A percentile compares a stretch with the other conserved stretches of the same genome.
phyloP scores from a whole-genome alignment of 2,797 vertebrate species.

The Sternarchorhynchus goeldii region DNA sequence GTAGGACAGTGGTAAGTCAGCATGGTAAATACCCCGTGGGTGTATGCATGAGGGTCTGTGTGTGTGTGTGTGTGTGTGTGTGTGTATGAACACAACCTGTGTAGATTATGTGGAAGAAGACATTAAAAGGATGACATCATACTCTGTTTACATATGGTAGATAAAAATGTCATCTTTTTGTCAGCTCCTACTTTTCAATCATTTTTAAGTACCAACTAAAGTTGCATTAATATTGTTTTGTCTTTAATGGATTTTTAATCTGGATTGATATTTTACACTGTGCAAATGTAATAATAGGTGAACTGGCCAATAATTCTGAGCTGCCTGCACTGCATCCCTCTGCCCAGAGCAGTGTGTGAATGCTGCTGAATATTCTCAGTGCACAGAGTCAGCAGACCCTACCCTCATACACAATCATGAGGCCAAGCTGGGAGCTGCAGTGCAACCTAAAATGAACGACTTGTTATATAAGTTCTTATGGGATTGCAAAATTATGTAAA shows the following conservation, averaged over 20 bases:
- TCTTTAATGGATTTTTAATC: conserved; percentile 28
- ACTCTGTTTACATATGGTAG: conserved; percentile 64
- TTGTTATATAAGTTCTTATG: conserved; percentile 78
- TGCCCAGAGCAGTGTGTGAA: conserved; percentile 45
- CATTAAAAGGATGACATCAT: conserved; percentile 61
- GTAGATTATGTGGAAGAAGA: conserved; percentile 16
- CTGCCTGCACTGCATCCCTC: conserved; percentile 47
- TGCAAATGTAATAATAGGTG: conserved; percentile 50
- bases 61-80: neutral
- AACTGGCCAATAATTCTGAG: conserved; percentile 48
- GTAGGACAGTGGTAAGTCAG: conserved; percentile 43
- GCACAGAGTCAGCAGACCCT: conserved; percentile 50
- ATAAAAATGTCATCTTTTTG: conserved; percentile 12
- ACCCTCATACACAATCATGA: conserved; percentile 58
- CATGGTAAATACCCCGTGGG: conserved; percentile 20
- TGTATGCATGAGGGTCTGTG: no score
- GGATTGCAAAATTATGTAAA: conserved; percentile 79
- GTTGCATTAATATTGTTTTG: conserved; percentile 21
- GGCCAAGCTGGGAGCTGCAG: conserved; percentile 71
- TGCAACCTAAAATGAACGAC: conserved; percentile 73
- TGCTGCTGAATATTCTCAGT: conserved; percentile 46
- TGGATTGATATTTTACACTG: conserved; percentile 38
- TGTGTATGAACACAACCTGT: conserved; percentile 2
- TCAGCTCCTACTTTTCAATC: conserved; percentile 16
- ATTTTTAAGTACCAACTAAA: conserved; percentile 11